These are phyloP conservation scores for Danionella dracula DNA, from an alignment of 2,797 vertebrate genomes.

Conservation along the genomic window DNA sequence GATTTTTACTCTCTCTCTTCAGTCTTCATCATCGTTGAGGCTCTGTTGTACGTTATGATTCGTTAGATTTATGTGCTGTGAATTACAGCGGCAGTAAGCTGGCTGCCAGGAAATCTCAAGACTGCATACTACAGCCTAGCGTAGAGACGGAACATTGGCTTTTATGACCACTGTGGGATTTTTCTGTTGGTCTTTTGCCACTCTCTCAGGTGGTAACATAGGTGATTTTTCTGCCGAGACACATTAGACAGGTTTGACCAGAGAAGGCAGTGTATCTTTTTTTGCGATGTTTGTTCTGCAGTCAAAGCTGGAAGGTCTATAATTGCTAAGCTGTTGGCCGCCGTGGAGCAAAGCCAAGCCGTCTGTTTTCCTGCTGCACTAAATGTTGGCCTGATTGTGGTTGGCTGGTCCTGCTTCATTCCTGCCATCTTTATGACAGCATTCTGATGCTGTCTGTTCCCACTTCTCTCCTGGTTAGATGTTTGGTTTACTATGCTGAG, in stretches of 20 bases:
- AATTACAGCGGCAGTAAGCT: conserved; percentile 40
- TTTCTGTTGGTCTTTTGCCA: conserved; percentile 35
- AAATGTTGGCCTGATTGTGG: conserved; percentile 32
- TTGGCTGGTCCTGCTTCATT: conserved; percentile 27
- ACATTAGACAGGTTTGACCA: conserved; percentile 21
- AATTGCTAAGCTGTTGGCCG: conserved; percentile 42
- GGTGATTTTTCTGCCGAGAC: conserved; percentile 31
- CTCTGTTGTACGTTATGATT: conserved; percentile 37
- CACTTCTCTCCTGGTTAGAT: conserved; percentile 11
- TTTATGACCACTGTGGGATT: conserved; percentile 40
- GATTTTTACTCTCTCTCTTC: neutral
- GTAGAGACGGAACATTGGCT: conserved; percentile 36
- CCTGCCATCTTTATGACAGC: conserved; percentile 33
- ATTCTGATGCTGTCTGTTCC: conserved; percentile 1
- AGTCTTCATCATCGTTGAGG: conserved; percentile 33
- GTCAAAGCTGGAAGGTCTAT: conserved; percentile 38
- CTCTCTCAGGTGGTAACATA: conserved; percentile 27
- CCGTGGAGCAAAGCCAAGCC: conserved; percentile 43
- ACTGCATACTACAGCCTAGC: conserved; percentile 12
- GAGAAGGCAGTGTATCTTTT: conserved; percentile 8
- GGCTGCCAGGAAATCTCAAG: conserved; percentile 37
- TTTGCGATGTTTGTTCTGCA: conserved; percentile 33
- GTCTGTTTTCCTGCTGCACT: conserved; percentile 45
- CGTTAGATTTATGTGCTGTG: conserved; percentile 44
- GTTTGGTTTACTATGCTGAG: conserved; percentile 6